A percentile compares a stretch with the other conserved stretches of the same genome.
phyloP scores from a whole-genome alignment of 2,113 vertebrate species.

The Prunella fulvescens region DNA sequence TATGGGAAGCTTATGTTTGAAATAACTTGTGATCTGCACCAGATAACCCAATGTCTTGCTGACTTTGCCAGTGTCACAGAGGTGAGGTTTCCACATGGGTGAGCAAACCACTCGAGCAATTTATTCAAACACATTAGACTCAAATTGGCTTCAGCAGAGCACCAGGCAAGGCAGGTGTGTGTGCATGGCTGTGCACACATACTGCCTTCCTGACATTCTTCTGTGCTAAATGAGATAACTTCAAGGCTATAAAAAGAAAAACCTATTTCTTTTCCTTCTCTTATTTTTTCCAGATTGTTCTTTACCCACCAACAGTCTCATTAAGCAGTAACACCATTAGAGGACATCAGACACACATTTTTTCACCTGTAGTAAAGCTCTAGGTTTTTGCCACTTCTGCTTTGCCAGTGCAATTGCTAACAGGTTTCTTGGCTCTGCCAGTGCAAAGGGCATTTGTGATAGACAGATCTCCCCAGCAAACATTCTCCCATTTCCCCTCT shows the following conservation, averaged over 20 bases:
- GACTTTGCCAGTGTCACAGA: neutral
- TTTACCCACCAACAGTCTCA: neutral
- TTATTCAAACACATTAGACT: neutral
- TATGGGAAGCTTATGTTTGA: neutral
- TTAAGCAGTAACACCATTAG: neutral
- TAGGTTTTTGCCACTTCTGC: neutral
- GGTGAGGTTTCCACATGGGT: slow-evolving; percentile 16
- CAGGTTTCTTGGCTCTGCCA: neutral
- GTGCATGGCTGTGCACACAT: neutral
- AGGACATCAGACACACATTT: neutral
- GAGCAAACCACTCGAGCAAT: neutral
- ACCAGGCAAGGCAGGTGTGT: neutral
- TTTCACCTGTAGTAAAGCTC: neutral
- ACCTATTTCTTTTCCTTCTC: neutral
- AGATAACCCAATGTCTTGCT: neutral
- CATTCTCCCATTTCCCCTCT: neutral
- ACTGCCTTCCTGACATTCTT: neutral
- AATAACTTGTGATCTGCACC: neutral
- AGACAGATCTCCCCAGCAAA: neutral
- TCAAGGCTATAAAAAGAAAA: neutral
- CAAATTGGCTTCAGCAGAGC: neutral
- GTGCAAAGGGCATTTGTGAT: neutral
- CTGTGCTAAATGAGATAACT: neutral
- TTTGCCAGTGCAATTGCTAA: neutral
- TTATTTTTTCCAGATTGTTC: neutral